Evolutionary conservation across 2,888 invertebrate species (phyloP).

Genomic region (Drosophila peninsularis): DNA sequence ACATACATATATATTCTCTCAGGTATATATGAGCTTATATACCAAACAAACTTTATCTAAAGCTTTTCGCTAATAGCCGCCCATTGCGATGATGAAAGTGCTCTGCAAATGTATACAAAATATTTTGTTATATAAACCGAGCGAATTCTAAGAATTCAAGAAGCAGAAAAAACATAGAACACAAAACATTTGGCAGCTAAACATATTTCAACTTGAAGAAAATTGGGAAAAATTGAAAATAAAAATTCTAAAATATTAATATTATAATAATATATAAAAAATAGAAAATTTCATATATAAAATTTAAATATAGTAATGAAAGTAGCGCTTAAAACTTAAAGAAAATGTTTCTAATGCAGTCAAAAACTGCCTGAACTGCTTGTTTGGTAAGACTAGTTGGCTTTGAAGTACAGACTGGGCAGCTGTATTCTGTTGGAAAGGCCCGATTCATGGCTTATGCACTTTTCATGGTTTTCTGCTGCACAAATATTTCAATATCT

Average conservation of each 20-base stretch:
- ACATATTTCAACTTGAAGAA: not conserved
- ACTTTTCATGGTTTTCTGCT: too few relatives aligned
- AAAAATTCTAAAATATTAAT: not conserved
- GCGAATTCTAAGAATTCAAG: not conserved
- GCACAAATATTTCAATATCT: too few relatives aligned
- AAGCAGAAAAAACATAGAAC: not conserved
- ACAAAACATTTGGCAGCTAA: constrained; percentile 5
- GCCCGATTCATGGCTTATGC: too few relatives aligned
- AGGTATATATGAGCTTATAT: constrained; percentile 7
- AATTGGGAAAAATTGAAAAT: not conserved
- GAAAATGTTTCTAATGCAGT: too few relatives aligned
- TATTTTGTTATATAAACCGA: constrained; percentile 13
- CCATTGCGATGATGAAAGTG: constrained; percentile 9
- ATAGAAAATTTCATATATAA: not conserved
- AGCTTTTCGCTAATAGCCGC: constrained; percentile 34
- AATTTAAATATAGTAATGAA: too few relatives aligned
- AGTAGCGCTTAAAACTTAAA: too few relatives aligned
- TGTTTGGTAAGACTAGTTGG: too few relatives aligned
- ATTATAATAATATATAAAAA: not conserved
- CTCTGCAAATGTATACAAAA: constrained; percentile 12
- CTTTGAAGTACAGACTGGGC: too few relatives aligned
- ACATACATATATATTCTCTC: constrained; percentile 16
- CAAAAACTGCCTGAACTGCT: too few relatives aligned
- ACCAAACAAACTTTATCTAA: constrained; percentile 4
- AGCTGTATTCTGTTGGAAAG: too few relatives aligned